Base-by-base conservation (phyloP, 2,113 vertebrate species). In the Ammodytes dubius region DNA sequence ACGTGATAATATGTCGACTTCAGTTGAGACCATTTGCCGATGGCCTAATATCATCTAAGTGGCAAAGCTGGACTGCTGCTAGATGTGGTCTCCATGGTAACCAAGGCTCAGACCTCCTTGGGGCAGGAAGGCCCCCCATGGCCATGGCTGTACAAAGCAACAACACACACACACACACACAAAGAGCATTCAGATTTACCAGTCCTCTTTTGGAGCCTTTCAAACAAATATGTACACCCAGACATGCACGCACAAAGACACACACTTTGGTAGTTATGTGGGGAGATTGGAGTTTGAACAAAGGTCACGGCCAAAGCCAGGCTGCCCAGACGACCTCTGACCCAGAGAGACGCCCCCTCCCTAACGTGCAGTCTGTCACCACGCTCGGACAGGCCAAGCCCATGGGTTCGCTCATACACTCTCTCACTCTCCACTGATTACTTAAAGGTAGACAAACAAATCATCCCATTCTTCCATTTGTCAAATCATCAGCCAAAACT, bases 251-350 rank as follows among this genome's bases (percentile, higher is more conserved):
- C 57, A 63, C 58, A 71, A 1, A 64, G 4, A 82, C 69, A 57
- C 70, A 77, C 75, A 57, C 4, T 37, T 35, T 52, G 63, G 79
- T 86, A 69, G 85, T 86, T 58, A 78, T 74, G 54, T 43, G 71
- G 63, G 69, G 81, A 83, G 86, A 81, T 58, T 86, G 82, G 64
- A 74, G 81, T 91, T 83, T 91, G 85, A 89, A 85, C 71, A 86
- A 88, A 91, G 91, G 93, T 93, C 92, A 93, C 47, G 88, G 91
- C 89, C 93, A 93, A 92, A 87, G 91, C 83, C 89, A 78, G 88
- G 87, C 80, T 82, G 85, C 88, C 83, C 82, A 83, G 77, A 87
- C 52, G 83, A 90, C 92, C 92, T 88, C 61, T 91, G 92, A 92
- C 90, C 92, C 64, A 4, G 19, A 77, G 78, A 74, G 71, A 75